Evolutionary conservation across 2,888 invertebrate genomes (phyloP).

Genomic region (Lithophane socia): DNA sequence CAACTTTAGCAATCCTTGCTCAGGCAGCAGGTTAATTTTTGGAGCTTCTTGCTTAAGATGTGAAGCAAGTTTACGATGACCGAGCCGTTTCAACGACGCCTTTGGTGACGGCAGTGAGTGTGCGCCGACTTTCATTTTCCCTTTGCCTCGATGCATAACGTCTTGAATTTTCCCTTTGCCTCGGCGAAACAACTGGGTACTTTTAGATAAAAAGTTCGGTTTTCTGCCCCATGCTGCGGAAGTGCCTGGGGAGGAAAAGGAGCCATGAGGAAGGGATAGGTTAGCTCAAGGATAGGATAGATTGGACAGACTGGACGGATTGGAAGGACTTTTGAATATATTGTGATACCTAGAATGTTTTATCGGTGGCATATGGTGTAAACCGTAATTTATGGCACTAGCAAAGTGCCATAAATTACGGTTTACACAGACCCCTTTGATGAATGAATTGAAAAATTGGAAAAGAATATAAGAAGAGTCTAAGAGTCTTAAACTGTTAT

Average conservation of each 20-base stretch:
- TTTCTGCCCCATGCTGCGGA: constrained; percentile 40
- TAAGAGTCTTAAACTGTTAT: neutral
- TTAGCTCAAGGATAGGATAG: constrained; percentile 31
- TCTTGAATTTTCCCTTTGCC: constrained; percentile 12
- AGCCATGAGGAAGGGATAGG: constrained; percentile 47
- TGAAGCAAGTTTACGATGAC: neutral
- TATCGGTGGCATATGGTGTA: neutral
- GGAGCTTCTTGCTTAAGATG: neutral
- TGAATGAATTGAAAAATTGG: neutral
- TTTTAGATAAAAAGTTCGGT: neutral
- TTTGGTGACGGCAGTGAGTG: neutral
- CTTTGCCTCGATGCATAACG: neutral
- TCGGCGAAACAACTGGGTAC: neutral
- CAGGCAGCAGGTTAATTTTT: neutral
- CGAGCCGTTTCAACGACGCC: constrained; percentile 5
- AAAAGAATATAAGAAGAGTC: neutral
- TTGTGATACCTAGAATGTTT: neutral
- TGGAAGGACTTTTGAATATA: neutral
- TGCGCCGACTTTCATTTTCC: neutral
- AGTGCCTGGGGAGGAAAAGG: constrained; percentile 70
- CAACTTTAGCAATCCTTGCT: constrained; percentile 12
- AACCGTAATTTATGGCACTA: neutral
- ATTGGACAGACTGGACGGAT: neutral
- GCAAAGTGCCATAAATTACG: no score
- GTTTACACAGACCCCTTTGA: no score